Evolutionary conservation across 2,888 invertebrate genomes (phyloP), one percentile per base, ranked within the genome.

Genomic region (Lasioglossum calceatum): DNA sequence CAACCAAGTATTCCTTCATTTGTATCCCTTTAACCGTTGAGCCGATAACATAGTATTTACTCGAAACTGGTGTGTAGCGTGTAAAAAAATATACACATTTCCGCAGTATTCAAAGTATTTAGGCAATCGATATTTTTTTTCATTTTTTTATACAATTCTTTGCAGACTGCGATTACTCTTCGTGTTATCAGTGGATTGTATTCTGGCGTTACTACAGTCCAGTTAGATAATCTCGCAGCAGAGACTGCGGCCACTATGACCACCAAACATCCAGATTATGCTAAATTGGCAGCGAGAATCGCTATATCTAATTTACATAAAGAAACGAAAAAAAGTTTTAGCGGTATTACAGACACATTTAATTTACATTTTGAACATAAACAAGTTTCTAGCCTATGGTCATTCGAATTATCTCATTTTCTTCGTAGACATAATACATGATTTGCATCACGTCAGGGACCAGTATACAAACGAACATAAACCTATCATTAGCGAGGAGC

Each of bases 241-340:
- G 99, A 99, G 96, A 99, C 98, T 67, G 98, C 99, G n/a, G 99
- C 99, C 16, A 98, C 98, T 50, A 98, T 99, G 98, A 99, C 99
- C 0, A 99, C 99, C 4, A 97, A 98, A 93, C 99, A 99, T 96
- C 99, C 99, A 0, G 99, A 99, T 96, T 99, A 99, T 96, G 99
- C 98, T 8, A 96, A 98, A 84, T 95, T 98, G 78, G 98, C 98
- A 79, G 98, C 98, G 5, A 96, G 99, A 90, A 98, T 99, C 93
- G 99, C 99, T 12, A 97, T 99, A 72, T 99, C 99, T 0, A 99
- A 99, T 96, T 96, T 99, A 86, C 99, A 99, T 94, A 99, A 99
- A 94, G 99, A 99, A 96, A 99, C 99, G 0, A 99, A 98, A 94
- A 99, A 99, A 95, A 97, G 97, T 77, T 99, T 99, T 95, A 98